These are phyloP conservation scores for Lordiphosa andalusiaca DNA, from an alignment of 2,888 invertebrate genomes.

Conservation along the genomic window DNA sequence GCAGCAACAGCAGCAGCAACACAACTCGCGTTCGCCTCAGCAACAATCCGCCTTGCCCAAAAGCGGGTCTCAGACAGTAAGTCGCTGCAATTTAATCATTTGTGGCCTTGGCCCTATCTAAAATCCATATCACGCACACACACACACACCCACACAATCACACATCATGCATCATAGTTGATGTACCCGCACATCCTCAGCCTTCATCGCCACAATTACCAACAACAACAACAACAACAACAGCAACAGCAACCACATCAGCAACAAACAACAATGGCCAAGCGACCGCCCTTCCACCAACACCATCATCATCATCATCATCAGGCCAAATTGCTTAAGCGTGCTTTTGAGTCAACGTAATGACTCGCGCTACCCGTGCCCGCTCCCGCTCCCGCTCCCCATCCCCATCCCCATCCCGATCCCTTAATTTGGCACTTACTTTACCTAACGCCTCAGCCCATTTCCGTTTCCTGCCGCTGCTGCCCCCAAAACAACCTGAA, in stretches of 20 bases:
- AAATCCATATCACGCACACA: constrained; percentile 13
- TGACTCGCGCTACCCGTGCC: too few relatives aligned
- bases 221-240: constrained; percentile 7
- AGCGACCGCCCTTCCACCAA: constrained; percentile 13
- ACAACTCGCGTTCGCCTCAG: constrained; percentile 51
- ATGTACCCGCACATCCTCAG: constrained; percentile 18
- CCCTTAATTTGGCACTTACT: too few relatives aligned
- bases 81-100: constrained; percentile 60
- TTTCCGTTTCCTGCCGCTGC: too few relatives aligned
- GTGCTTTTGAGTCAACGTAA: constrained; percentile 20
- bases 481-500: too few relatives aligned
- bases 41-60: constrained; percentile 49
- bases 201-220: constrained; percentile 17
- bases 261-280: constrained; percentile 27
- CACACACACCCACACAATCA: constrained; percentile 18
- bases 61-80: constrained; percentile 65
- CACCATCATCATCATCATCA: neutral
- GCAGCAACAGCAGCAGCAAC: constrained; percentile 7
- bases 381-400: too few relatives aligned
- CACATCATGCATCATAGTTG: constrained; percentile 13
- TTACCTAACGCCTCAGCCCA: too few relatives aligned
- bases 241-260: constrained; percentile 19
- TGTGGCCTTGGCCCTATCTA: constrained; percentile 28
- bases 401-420: too few relatives aligned
- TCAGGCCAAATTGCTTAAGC: constrained; percentile 19